These are phyloP conservation scores for Rhadina sibilatrix DNA, from an alignment of 2,113 vertebrate genomes.

Conservation along the genomic window DNA sequence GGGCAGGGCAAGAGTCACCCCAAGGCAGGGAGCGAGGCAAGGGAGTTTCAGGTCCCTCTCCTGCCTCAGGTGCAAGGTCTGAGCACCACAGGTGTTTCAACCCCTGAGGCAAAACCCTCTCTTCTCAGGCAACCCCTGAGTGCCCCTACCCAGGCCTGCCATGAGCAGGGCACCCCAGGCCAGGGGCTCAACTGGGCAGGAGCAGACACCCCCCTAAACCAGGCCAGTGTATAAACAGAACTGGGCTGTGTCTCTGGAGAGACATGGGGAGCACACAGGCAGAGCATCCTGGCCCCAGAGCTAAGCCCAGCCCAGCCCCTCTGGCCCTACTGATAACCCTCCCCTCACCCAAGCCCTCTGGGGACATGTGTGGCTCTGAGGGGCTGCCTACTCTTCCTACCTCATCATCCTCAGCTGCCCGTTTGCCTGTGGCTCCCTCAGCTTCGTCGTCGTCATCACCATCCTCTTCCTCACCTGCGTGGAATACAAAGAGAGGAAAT, in stretches of 20 bases:
- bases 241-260: rapidly evolving
- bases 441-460: constrained; percentile 90
- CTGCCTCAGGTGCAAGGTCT: background rate
- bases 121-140: rapidly evolving
- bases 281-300: background rate
- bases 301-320: rapidly evolving
- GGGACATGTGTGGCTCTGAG: rapidly evolving
- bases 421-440: constrained; percentile 86
- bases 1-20: background rate
- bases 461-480: constrained; percentile 88
- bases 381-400: constrained; percentile 8
- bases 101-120: background rate
- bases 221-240: background rate
- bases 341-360: background rate
- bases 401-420: constrained; percentile 92
- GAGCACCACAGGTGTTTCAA: background rate
- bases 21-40: background rate
- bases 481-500: background rate
- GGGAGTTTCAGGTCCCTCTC: rapidly evolving
- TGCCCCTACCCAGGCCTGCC: background rate
- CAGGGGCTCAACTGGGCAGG: rapidly evolving
- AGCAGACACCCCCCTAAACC: background rate
- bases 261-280: rapidly evolving
- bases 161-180: background rate
- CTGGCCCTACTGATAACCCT: rapidly evolving